These are phyloP conservation scores for Mellilla xanthometata DNA, from an alignment of 2,888 invertebrate species.

Conservation along the genomic window DNA sequence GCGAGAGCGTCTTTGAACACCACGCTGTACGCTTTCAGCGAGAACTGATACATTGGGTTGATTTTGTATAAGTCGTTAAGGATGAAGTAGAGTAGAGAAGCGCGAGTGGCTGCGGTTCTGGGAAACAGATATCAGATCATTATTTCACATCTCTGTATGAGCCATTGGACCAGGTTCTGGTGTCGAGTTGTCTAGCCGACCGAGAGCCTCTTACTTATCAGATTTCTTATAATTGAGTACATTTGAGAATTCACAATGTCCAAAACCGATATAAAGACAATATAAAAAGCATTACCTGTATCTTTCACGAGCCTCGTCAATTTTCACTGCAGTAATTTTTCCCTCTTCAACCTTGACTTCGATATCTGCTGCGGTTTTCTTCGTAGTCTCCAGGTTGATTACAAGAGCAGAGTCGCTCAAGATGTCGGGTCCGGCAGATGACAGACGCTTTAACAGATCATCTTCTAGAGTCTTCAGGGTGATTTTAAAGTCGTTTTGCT, in stretches of 20 bases:
- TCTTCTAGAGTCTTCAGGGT: constrained; percentile 96
- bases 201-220: too few relatives aligned
- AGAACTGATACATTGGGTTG: constrained; percentile 97
- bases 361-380: constrained; percentile 95
- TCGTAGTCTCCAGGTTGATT: constrained; percentile 95
- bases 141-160: too few relatives aligned
- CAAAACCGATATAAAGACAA: too few relatives aligned
- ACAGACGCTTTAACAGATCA: constrained; percentile 91
- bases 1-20: constrained; percentile 94
- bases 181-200: too few relatives aligned
- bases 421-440: constrained; percentile 96
- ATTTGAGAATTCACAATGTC: too few relatives aligned
- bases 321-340: constrained; percentile 91
- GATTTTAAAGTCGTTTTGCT: constrained; percentile 97
- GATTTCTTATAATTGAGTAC: too few relatives aligned
- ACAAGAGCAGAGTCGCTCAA: constrained; percentile 95
- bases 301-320: constrained; percentile 94
- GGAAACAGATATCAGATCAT: background rate
- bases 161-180: too few relatives aligned
- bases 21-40: constrained; percentile 95
- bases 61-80: constrained; percentile 95
- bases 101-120: constrained; percentile 91
- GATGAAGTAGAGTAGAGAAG: constrained; percentile 96
- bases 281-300: too few relatives aligned
- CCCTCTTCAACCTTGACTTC: constrained; percentile 94